phyloP scores from a whole-genome alignment of 1,140 invertebrate species.

The Drosophila neocordata region DNA sequence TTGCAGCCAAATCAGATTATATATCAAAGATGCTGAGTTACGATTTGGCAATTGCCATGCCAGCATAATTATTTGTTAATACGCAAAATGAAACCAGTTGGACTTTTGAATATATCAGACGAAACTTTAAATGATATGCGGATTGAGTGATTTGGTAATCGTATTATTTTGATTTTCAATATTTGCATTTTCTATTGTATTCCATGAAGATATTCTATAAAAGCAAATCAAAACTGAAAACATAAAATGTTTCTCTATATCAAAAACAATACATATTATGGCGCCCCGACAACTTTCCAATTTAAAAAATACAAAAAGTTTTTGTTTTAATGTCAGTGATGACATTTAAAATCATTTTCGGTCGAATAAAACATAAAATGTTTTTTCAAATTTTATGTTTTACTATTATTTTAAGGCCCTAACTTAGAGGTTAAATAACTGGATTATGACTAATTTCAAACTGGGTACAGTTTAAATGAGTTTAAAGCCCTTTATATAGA shows the following conservation, averaged over 20 bases:
- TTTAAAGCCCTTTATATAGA: too few species aligned
- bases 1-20: conserved; percentile 66
- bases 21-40: conserved; percentile 55
- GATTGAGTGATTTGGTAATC: conserved; percentile 52
- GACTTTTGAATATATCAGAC: conserved; percentile 35
- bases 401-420: too few species aligned
- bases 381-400: too few species aligned
- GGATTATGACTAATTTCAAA: too few species aligned
- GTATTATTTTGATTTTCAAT: conserved; percentile 34
- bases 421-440: too few species aligned
- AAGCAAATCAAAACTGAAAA: conserved; percentile 44
- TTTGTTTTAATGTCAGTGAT: conserved; percentile 12
- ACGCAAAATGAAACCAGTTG: conserved; percentile 64
- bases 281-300: conserved; percentile 23
- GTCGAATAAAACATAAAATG: too few species aligned
- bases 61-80: conserved; percentile 61
- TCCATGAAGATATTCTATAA: conserved; percentile 43
- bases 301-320: neutral
- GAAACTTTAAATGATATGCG: conserved; percentile 50
- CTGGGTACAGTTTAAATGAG: too few species aligned
- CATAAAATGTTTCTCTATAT: conserved; percentile 35
- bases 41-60: conserved; percentile 62
- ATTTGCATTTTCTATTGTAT: conserved; percentile 73
- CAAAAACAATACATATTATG: neutral
- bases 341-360: neutral